Base-by-base conservation (phyloP, 2,888 invertebrate genomes). In the Schrankia costaestrigalis region DNA sequence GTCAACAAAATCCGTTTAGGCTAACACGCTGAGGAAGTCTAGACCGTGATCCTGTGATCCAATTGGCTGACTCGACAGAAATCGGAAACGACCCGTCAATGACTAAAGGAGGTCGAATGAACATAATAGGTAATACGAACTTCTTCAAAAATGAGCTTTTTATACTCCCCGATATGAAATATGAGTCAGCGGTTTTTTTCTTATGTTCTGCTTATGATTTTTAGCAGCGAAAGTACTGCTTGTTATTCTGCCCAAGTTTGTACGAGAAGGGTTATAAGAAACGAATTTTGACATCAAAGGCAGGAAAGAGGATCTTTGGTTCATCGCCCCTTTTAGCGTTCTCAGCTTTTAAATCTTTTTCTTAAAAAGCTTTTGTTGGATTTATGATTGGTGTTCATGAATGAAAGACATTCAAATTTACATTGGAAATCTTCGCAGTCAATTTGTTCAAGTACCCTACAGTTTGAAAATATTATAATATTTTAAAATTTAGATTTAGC, bases 81-180 rank as follows among this genome's bases (percentile, higher is more conserved):
- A 48, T 44, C 27, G 26, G 29, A 36, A 45, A 41, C 40, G 41
- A 39, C 26, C 36, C 33, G 42, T 32, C 48, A 41, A 42, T 45
- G 52, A 45, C 30, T 37, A 29, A 40, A 39, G 30, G 31, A 36
- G 9, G 41, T 39, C 55, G 36, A 45, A 54, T 51, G 45, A 48
- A 35, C 35, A 23, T 43, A 41, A 47, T 34, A 27, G 41, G 33
- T 44, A 38, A 44, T 46, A 40, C 15, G 35, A 37, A 37, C 24
- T 51, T 48, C 44, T 50, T 49, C 28, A 51, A 36, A 38, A 54
- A 51, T 40, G 37, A 37, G 51, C n/a, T 45, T 48, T 54, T 51
- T 39, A 34, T 18, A 38, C 24, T 23, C 26, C 29, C 29, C 36
- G 31, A 45, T 51, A 43, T 41, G 35, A 43, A 50, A 43, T 35